Base-by-base conservation (phyloP, 2,113 vertebrate genomes). In the Setophaga petechia region DNA sequence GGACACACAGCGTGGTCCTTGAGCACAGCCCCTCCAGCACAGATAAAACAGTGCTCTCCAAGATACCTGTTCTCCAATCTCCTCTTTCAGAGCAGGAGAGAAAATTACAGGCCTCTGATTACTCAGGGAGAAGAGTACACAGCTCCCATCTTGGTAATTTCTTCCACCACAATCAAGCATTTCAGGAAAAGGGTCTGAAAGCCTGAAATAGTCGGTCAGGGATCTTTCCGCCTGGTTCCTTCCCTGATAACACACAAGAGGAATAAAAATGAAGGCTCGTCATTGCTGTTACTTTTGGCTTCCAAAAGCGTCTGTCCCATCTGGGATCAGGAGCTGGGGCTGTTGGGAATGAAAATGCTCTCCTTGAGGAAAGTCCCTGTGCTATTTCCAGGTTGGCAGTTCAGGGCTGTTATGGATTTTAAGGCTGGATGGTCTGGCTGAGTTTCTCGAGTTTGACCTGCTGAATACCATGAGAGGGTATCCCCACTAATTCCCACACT, bases 61-160 rank as follows among this genome's bases (percentile, higher is more conserved):
- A 91, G 71, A 51, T 46, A 51, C 49, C 62, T 72, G 30, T 7
- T 58, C 85, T 90, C 54, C 84, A 68, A 18, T 61, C 82, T 52
- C 31, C 54, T 76, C 65, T 84, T 67, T 84, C 88, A 57, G 54
- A 68, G 77, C 27, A 87, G 67, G 13, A 82, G 44, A 47, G 84
- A 87, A 97, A 95, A 96, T 95, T 76, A 87, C 87, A 85, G 77
- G 37, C 84, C 74, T 93, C 91, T 95, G 93, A 95, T 97, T 96
- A 89, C 84, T 84, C 71, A 51, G 49, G 82, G 87, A 95, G 84
- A 95, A 65, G 41, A 87, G 84, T 1, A 0, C 44, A 55, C 58
- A 79, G 27, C 95, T 95, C 88, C 74, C 77, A 93, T 94, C 89
- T 96, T 89, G 0, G n/a, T 91, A 94, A 95, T 94, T 95, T 95